phyloP scores from a whole-genome alignment of 2,113 vertebrate genomes.

The Oncorhynchus clarkii region DNA sequence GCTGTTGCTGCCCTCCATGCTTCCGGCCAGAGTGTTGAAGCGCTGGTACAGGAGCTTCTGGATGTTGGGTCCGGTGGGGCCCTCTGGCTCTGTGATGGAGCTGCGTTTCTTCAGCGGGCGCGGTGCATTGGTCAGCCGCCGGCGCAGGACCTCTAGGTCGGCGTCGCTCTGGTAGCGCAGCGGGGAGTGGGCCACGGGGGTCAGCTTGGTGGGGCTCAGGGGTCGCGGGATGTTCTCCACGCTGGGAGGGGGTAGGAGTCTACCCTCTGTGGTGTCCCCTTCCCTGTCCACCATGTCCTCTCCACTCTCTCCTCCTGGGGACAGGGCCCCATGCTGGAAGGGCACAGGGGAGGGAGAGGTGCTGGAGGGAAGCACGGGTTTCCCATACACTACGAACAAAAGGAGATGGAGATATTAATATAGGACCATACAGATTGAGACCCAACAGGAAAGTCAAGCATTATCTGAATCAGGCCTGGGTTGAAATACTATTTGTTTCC shows the following conservation, averaged over 20 bases:
- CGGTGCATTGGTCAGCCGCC: conserved; percentile 91
- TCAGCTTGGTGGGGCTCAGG: conserved; percentile 95
- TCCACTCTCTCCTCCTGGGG: conserved; percentile 42
- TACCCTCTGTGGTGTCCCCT: conserved; percentile 70
- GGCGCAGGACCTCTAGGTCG: conserved; percentile 89
- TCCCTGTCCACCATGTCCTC: conserved; percentile 77
- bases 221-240: conserved; percentile 94
- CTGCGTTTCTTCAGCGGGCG: conserved; percentile 93
- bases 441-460: too few relatives aligned
- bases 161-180: conserved; percentile 93
- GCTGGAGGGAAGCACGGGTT: conserved; percentile 86
- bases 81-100: conserved; percentile 97
- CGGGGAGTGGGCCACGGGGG: conserved; percentile 93
- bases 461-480: too few relatives aligned
- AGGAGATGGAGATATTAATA: conserved; percentile 27
- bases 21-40: conserved; percentile 93
- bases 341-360: conserved; percentile 87
- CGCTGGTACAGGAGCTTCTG: conserved; percentile 96
- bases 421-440: too few relatives aligned
- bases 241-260: conserved; percentile 65
- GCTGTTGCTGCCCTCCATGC: conserved; percentile 76
- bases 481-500: too few relatives aligned
- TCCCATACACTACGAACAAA: conserved; percentile 86
- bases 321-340: conserved; percentile 75
- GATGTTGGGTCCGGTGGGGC: conserved; percentile 93